These are phyloP conservation scores for Leucozona laternaria DNA, from an alignment of 2,888 invertebrate genomes.

Conservation along the genomic window DNA sequence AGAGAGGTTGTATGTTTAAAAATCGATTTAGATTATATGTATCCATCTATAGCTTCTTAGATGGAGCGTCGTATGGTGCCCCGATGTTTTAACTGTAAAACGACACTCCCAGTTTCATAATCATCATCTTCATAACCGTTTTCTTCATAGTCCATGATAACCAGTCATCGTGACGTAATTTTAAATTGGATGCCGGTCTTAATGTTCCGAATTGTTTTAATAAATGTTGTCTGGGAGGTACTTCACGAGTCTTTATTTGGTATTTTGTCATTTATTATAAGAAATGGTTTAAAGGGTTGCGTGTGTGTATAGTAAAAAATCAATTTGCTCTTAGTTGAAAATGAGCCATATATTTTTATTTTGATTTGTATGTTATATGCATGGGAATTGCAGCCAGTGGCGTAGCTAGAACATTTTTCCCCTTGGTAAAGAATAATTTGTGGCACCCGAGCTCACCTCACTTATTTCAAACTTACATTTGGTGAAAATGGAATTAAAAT, in stretches of 20 bases:
- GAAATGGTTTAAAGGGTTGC: neutral
- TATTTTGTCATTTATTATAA: neutral
- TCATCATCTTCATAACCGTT: slow-evolving; percentile 12
- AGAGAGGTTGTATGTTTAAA: neutral
- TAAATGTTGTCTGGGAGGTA: slow-evolving; percentile 9
- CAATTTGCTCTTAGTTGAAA: too few relatives aligned
- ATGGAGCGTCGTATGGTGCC: slow-evolving; percentile 41
- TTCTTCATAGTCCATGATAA: neutral
- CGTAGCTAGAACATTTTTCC: too few relatives aligned
- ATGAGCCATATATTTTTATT: too few relatives aligned
- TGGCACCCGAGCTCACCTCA: too few relatives aligned
- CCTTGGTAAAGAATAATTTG: too few relatives aligned
- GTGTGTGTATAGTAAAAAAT: too few relatives aligned
- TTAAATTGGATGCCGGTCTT: slow-evolving; percentile 49
- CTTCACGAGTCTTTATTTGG: slow-evolving; percentile 36
- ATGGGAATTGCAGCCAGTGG: too few relatives aligned
- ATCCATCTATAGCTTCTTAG: too few relatives aligned
- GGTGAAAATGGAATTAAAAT: too few relatives aligned
- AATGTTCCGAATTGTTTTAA: slow-evolving; percentile 40
- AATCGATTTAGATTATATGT: neutral
- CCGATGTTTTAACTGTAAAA: neutral
- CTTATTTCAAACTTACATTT: too few relatives aligned
- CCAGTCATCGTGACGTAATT: slow-evolving; percentile 54
- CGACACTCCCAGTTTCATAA: slow-evolving; percentile 50
- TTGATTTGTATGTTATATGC: too few relatives aligned